phyloP scores from a whole-genome alignment of 2,888 invertebrate genomes.

The Spilarctia lutea region DNA sequence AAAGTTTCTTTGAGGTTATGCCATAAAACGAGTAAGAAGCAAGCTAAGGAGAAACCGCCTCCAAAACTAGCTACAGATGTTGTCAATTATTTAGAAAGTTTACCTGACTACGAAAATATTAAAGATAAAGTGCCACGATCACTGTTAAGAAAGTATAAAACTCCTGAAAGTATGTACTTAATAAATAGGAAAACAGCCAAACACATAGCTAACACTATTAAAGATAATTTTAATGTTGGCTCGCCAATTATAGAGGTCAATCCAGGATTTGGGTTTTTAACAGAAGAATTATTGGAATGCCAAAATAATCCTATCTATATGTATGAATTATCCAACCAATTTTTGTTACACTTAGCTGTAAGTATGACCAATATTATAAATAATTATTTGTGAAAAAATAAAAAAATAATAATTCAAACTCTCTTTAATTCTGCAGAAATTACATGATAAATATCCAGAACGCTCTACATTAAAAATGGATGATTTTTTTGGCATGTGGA shows the following conservation, averaged over 20 bases:
- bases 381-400: no score
- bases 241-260: constrained; percentile 88
- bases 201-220: constrained; percentile 69
- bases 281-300: constrained; percentile 85
- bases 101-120: constrained; percentile 65
- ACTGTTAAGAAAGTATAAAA: constrained; percentile 74
- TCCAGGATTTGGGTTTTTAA: constrained; percentile 89
- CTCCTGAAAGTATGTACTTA: constrained; percentile 76
- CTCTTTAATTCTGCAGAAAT: constrained; percentile 59
- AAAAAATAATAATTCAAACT: not conserved
- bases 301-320: constrained; percentile 84
- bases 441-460: constrained; percentile 71
- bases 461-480: constrained; percentile 78
- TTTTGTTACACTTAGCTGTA: constrained; percentile 79
- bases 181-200: constrained; percentile 76
- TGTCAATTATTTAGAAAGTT: constrained; percentile 68
- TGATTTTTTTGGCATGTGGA: constrained; percentile 87
- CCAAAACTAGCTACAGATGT: constrained; percentile 70
- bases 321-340: constrained; percentile 86
- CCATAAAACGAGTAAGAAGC: constrained; percentile 61
- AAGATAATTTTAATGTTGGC: constrained; percentile 61
- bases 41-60: constrained; percentile 58
- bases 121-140: constrained; percentile 70
- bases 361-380: constrained; percentile 43
- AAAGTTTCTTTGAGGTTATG: constrained; percentile 58